Evolutionary conservation across 2,888 invertebrate genomes (phyloP), one percentile per base, ranked within the genome.

Genomic region (Ashinkailepas kermadecensis): DNA sequence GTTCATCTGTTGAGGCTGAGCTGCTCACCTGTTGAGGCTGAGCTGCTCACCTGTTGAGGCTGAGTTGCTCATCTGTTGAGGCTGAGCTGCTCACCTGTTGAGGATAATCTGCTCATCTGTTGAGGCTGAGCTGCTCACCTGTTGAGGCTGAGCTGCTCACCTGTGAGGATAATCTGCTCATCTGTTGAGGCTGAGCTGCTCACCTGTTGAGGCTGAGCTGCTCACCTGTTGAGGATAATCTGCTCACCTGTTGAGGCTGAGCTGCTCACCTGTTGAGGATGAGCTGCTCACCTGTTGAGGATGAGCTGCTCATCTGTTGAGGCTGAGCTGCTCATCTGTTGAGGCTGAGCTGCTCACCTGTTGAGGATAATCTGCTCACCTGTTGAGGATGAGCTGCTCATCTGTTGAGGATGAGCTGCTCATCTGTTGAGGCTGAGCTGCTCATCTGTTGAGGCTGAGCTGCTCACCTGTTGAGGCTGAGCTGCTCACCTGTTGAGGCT

Each of bases 191-290:
- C 39, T 4, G 39, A 39, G 39, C 39, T 39, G 39, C 39, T 39
- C 39, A 39, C 39, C 39, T 4, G 39, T 4, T 39, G 39, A 39
- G 39, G 39, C 39, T 39, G 39, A 39, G 8, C 18, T 1, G 62
- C 62, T 62, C 81, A 95, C 88, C 94, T 95, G 88, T 94, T 95
- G 81, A 97, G 89, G 8, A n/a, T n/a, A n/a, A n/a, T n/a, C 18
- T 1, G 62, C 62, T 62, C 81, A 95, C 88, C 94, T 95, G 88
- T 94, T 95, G 81, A 97, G 89, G 85, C 94, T 94, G 88, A 93
- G 95, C 18, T 1, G 62, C 62, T 62, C 81, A 95, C 88, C 94
- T 95, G 88, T 94, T 95, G 81, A 97, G 89, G n/a, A n/a, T 0
- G 18, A 21, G 62, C 18, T 15, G 8, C 62, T 62, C 18, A 62